A percentile compares a stretch with the other conserved stretches of the same genome.
These are phyloP conservation scores for Aplidium turbinatum DNA, from an alignment of 23 tunicate genomes.

Conservation along the genomic window DNA sequence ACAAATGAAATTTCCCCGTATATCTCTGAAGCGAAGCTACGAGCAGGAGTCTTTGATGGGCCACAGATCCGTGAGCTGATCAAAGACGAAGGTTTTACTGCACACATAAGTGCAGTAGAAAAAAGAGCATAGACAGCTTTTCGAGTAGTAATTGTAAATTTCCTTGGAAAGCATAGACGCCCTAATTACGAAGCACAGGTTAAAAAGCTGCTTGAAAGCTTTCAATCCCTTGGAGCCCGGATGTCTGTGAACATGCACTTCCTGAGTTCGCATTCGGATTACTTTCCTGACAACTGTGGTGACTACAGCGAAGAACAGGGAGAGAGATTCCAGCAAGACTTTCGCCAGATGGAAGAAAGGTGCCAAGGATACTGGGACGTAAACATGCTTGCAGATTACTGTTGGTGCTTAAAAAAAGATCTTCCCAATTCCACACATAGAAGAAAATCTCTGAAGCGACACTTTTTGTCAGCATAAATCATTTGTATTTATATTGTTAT, in stretches of 20 bases:
- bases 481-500: too few species aligned
- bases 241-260: conserved; percentile 36
- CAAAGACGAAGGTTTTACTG: conserved; percentile 38
- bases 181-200: conserved; percentile 27
- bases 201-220: conserved; percentile 30
- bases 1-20: conserved; percentile 31
- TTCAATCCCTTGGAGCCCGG: conserved; percentile 38
- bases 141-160: conserved; percentile 32
- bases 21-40: conserved; percentile 44
- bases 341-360: conserved; percentile 35
- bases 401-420: conserved; percentile 41
- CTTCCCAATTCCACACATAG: conserved; percentile 29
- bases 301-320: conserved; percentile 39
- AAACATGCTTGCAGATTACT: conserved; percentile 44
- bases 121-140: conserved; percentile 49
- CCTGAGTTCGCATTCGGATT: conserved; percentile 33
- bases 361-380: conserved; percentile 45
- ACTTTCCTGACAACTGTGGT: conserved; percentile 42
- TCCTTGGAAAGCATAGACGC: conserved; percentile 32
- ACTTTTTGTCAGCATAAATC: conserved; percentile 25
- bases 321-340: conserved; percentile 42
- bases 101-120: conserved; percentile 33
- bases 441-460: conserved; percentile 43
- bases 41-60: conserved; percentile 37
- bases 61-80: conserved; percentile 43